These are phyloP conservation scores for Vesta saturnalis DNA, from an alignment of 2,888 invertebrate genomes.

Conservation along the genomic window DNA sequence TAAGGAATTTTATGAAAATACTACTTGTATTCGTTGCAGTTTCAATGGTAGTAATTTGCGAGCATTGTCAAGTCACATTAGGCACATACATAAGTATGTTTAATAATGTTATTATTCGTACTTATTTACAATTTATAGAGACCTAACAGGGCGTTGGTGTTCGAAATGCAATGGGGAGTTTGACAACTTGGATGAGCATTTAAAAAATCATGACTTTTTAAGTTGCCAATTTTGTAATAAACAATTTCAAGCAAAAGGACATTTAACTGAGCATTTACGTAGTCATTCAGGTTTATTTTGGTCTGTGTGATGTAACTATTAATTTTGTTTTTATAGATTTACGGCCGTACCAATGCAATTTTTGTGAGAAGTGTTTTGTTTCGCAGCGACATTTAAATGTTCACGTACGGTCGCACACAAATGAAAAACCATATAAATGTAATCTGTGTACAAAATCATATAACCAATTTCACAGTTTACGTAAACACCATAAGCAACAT, in stretches of 20 bases:
- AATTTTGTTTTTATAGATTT: conserved; percentile 39
- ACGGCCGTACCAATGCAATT: conserved; percentile 46
- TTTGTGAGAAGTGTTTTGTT: conserved; percentile 50
- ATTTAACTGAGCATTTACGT: conserved; percentile 53
- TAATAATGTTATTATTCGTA: neutral
- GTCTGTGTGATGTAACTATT: neutral
- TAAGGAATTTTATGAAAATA: conserved; percentile 43
- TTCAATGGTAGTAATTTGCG: conserved; percentile 48
- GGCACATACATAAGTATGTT: conserved; percentile 53
- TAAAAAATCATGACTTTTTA: conserved; percentile 42
- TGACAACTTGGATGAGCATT: conserved; percentile 47
- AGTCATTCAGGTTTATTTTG: conserved; percentile 48
- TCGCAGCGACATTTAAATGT: conserved; percentile 46
- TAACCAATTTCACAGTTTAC: conserved; percentile 38
- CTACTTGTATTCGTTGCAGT: conserved; percentile 50
- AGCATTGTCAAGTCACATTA: conserved; percentile 52
- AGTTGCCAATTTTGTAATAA: conserved; percentile 54
- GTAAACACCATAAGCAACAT: conserved; percentile 39
- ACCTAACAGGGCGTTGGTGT: conserved; percentile 53
- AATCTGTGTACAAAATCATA: conserved; percentile 44
- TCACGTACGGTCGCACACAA: conserved; percentile 47
- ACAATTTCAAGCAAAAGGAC: conserved; percentile 46
- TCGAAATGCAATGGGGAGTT: conserved; percentile 49
- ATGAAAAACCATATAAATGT: conserved; percentile 44
- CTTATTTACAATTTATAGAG: conserved; percentile 42